Evolutionary conservation across 1,140 invertebrate genomes (phyloP), one percentile per base, ranked within the genome.

Genomic region (Cepaea nemoralis): DNA sequence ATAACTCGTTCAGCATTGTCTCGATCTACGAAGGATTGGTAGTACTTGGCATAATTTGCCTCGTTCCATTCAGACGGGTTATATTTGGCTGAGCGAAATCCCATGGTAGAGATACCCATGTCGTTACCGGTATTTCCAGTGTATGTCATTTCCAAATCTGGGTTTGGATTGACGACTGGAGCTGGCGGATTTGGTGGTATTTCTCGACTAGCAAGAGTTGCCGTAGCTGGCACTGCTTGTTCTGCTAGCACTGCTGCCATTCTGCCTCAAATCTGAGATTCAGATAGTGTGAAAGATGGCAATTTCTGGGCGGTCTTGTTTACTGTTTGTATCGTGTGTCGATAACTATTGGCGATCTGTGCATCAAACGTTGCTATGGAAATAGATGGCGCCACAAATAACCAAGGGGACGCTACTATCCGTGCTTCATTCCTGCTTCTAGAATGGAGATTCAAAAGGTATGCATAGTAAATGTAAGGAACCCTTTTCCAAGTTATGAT

Each of bases 21-120:
- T 39, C 91, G 80, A 75, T 91, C 91, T 12, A 88, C 87, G 84
- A 92, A 91, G 24, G 91, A 90, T 80, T 91, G 90, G 80, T 91
- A 91, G 84, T 91, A 92, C 82, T 91, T 92, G n/a, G 88, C 80
- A 84, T 92, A 92, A 83, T 92, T 92, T 59, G 82, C 88, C 77
- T 92, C 90, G 80, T 91, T 86, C 91, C 91, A 92, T 85, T 92
- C 91, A 37, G 88, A 82, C n/a, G 91, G 91, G 76, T 90, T 91
- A 83, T 90, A 91, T 83, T 91, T 91, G 24, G 87, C 86, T 19
- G 89, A 83, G 16, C 91, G 82, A 80, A 88, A 92, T 24, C 91
- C 91, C 82, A 90, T 87, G 10, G 91, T 92, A 24, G 91, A 91
- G 50, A 92, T 91, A 16, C 91, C 91, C 88, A 91, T 91, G 80